Base-by-base conservation (phyloP, 2,113 vertebrate species). In the Cynoglossus semilaevis region DNA sequence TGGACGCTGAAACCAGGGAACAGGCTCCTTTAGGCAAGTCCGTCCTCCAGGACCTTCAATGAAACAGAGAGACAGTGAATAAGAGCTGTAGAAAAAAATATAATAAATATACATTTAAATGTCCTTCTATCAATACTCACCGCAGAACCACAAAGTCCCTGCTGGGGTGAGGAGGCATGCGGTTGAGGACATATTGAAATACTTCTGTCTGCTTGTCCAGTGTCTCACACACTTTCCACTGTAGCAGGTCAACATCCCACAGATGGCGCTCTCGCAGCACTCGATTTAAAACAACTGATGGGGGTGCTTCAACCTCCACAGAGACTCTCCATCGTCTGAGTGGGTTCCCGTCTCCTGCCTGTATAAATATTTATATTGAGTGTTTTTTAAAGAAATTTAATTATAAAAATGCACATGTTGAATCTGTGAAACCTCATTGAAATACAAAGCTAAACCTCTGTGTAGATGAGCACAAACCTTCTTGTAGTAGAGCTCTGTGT, bases 241-340 rank as follows among this genome's bases (percentile, higher is more conserved):
- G 95, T 82, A 96, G 86, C 55, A 99, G 92, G 77, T 99, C 96
- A 47, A 96, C 93, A 0, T 99, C 96, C 97, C 97, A 99, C 45
- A 97, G 91, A 81, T 98, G 95, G 40, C 96, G 95, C 84, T 99
- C 96, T 72, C 96, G 89, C 61, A 98, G 87, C 73, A 99, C 92
- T 0, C 96, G 92, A 62, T 98, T 97, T 87, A 99, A 66, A 22
- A 99, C 96, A 12, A 98, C 94, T 0, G 94, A 94, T 0, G 97
- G 97, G 0, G 97, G 97, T 0, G 96, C 97, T 70, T 99, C 96
- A 35, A 99, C 94, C 84, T 99, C 97, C 22, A 92, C 94, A 0
- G 94, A 93, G 6, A 93, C 95, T 73, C 94, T 93, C 97, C 97
- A 99, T 7, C 94, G 85, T 61, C 92, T 90, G 69, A 99, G 72